Evolutionary conservation across 2,888 invertebrate genomes (phyloP).

Genomic region (Pasiphila rectangulata): DNA sequence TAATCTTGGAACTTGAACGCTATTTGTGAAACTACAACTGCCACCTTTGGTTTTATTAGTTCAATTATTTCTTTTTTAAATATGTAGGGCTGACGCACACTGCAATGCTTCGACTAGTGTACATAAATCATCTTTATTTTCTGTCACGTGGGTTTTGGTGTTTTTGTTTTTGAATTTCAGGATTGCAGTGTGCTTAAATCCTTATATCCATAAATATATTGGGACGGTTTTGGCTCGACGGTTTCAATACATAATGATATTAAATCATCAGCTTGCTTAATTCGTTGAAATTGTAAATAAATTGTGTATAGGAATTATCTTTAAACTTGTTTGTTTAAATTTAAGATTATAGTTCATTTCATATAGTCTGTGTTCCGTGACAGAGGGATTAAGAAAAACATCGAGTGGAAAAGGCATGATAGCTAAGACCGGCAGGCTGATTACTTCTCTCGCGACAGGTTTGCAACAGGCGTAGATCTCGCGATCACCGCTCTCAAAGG

Average conservation of each 20-base stretch:
- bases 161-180: slow-evolving; percentile 3
- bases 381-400: too few species aligned
- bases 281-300: slow-evolving; percentile 17
- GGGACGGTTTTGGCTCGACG: slow-evolving; percentile 45
- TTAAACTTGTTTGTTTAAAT: slow-evolving; percentile 10
- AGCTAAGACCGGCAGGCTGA: too few species aligned
- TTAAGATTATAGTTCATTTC: too few species aligned
- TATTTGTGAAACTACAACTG: too few species aligned
- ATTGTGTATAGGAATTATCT: slow-evolving; percentile 9
- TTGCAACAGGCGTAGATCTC: too few species aligned
- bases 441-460: too few species aligned
- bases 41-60: slow-evolving; percentile 7
- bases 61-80: slow-evolving; percentile 6
- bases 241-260: slow-evolving; percentile 15
- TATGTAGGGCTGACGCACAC: slow-evolving; percentile 16
- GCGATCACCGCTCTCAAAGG: too few species aligned
- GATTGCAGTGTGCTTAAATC: slow-evolving; percentile 17
- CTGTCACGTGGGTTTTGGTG: neutral
- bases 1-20: too few species aligned
- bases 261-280: slow-evolving; percentile 11
- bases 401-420: too few species aligned
- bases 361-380: too few species aligned
- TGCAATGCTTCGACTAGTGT: slow-evolving; percentile 8
- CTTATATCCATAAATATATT: slow-evolving; percentile 23
- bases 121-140: slow-evolving; percentile 8